A percentile compares a stretch with the other conserved stretches of the same genome.
phyloP scores from a whole-genome alignment of 2,113 vertebrate genomes.

The Syngnathus scovelli region DNA sequence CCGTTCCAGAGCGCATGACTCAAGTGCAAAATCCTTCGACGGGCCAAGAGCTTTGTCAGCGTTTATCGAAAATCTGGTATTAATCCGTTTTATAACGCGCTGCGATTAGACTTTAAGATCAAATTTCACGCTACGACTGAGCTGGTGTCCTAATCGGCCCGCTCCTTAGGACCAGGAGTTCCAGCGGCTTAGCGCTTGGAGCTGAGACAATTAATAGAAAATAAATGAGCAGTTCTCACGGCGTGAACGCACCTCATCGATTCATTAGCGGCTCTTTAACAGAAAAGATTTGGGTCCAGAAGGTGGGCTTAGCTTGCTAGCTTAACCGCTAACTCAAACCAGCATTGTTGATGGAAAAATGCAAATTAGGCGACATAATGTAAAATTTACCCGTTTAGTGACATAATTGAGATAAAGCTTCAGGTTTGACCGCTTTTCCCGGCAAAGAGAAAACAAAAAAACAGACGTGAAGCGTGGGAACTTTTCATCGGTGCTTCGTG shows the following conservation, averaged over 20 bases:
- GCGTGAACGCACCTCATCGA: background rate
- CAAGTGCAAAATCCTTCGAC: background rate
- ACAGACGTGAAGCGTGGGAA: too few relatives aligned
- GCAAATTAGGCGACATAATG: too few relatives aligned
- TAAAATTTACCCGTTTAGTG: too few relatives aligned
- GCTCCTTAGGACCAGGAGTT: slow-evolving; percentile 19
- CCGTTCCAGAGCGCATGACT: slow-evolving; percentile 11
- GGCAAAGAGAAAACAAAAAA: background rate
- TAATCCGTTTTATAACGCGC: slow-evolving; percentile 8
- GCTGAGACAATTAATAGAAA: background rate
- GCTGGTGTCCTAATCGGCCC: slow-evolving; percentile 13
- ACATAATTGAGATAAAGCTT: background rate
- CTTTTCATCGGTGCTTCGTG: background rate
- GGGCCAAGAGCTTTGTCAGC: background rate
- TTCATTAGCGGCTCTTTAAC: background rate
- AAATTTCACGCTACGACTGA: background rate
- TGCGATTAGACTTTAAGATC: slow-evolving; percentile 4
- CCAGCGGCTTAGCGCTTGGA: slow-evolving; percentile 9
- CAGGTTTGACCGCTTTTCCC: background rate
- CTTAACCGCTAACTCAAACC: background rate
- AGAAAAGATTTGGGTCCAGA: background rate
- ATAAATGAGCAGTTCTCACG: background rate
- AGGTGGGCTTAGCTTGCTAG: slow-evolving; percentile 1
- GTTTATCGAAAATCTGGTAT: background rate
- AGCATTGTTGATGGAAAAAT: too few relatives aligned